These are phyloP conservation scores for Oryzias celebensis DNA, from an alignment of 2,113 vertebrate genomes.

Conservation along the genomic window DNA sequence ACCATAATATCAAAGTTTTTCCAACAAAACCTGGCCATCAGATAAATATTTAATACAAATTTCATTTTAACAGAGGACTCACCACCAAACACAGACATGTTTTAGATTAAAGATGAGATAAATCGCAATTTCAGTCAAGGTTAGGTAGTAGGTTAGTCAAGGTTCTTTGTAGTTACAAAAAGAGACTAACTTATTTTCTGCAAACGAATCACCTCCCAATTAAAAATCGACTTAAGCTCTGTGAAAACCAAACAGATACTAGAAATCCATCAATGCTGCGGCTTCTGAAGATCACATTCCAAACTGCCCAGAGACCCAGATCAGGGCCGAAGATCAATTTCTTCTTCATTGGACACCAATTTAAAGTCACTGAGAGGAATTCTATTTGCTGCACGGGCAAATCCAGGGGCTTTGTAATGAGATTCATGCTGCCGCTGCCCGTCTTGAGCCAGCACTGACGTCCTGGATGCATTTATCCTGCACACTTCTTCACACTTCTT, in stretches of 20 bases:
- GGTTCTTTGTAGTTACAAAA: neutral
- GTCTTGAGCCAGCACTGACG: constrained; percentile 70
- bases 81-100: neutral
- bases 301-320: constrained; percentile 64
- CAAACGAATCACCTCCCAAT: constrained; percentile 24
- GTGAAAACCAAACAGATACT: constrained; percentile 34
- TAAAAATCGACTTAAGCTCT: constrained; percentile 26
- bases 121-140: constrained; percentile 14
- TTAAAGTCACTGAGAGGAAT: constrained; percentile 75
- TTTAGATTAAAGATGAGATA: neutral
- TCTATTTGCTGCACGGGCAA: constrained; percentile 69
- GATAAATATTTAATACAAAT: neutral
- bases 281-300: constrained; percentile 49
- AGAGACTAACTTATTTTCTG: constrained; percentile 3
- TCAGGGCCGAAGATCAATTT: constrained; percentile 74
- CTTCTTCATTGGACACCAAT: constrained; percentile 75
- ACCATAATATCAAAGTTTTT: neutral
- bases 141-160: neutral
- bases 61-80: constrained; percentile 6
- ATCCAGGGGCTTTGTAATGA: constrained; percentile 71
- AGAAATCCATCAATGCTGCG: constrained; percentile 47
- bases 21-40: neutral
- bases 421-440: constrained; percentile 67
- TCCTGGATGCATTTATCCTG: constrained; percentile 63
- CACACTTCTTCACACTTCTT: constrained; percentile 45